These are phyloP conservation scores for Drosophila athabasca DNA, from an alignment of 1,140 invertebrate genomes.

Conservation along the genomic window DNA sequence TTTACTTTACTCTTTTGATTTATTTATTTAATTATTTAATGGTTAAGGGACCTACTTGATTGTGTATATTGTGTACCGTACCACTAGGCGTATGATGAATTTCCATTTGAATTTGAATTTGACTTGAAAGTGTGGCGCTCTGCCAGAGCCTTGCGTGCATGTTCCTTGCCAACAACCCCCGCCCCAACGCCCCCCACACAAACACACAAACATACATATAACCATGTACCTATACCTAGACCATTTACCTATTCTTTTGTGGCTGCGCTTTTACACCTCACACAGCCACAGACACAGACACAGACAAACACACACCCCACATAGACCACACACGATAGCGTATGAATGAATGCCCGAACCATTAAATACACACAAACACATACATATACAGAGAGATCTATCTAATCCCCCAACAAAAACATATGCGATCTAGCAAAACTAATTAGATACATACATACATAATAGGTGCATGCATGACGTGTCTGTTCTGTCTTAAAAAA, in stretches of 20 bases:
- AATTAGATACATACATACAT: slow-evolving; percentile 75
- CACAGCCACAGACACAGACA: background rate
- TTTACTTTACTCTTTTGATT: slow-evolving; percentile 7
- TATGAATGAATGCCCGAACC: slow-evolving; percentile 58
- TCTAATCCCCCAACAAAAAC: slow-evolving; percentile 22
- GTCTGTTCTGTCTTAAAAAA: slow-evolving; percentile 63
- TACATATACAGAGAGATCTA: too few relatives aligned
- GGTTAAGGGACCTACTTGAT: slow-evolving; percentile 60
- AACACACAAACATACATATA: slow-evolving; percentile 3
- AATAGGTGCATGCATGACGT: slow-evolving; percentile 59
- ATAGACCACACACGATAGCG: slow-evolving; percentile 43
- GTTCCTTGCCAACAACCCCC: slow-evolving; percentile 33
- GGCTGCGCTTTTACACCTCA: slow-evolving; percentile 32
- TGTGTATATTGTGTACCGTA: slow-evolving; percentile 73
- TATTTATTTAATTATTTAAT: slow-evolving; percentile 19
- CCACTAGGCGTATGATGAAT: slow-evolving; percentile 74
- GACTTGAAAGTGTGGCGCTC: slow-evolving; percentile 47
- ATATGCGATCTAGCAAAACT: slow-evolving; percentile 34
- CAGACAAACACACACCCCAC: slow-evolving; percentile 1
- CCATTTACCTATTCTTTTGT: slow-evolving; percentile 44
- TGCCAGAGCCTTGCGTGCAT: slow-evolving; percentile 72
- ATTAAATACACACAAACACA: slow-evolving; percentile 41
- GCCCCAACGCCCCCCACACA: slow-evolving; percentile 6
- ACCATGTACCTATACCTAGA: slow-evolving; percentile 30
- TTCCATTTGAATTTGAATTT: slow-evolving; percentile 59